Conservation (phyloP, 2,113 vertebrate species). For the Blennius ocellaris region DNA sequence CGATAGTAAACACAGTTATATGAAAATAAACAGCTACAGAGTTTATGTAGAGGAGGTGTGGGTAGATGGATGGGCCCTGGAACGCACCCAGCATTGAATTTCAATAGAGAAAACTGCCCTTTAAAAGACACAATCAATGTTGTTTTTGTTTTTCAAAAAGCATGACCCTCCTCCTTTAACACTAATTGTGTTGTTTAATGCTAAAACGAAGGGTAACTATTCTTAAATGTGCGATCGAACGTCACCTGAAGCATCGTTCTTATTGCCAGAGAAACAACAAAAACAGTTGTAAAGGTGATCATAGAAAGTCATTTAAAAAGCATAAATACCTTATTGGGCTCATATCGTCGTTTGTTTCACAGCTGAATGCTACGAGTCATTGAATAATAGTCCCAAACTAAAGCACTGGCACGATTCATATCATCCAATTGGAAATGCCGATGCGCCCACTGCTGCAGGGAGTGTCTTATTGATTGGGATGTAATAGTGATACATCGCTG, state of each 20-base stretch:
- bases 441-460: background rate
- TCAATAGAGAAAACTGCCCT: no score
- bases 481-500: slow-evolving; percentile 1
- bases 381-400: background rate
- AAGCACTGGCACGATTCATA: background rate
- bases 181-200: no score
- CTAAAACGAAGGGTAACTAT: no score
- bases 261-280: background rate
- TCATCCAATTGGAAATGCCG: background rate
- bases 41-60: no score
- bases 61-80: no score
- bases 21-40: no score
- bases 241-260: background rate
- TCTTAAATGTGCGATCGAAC: background rate
- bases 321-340: background rate
- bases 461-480: background rate
- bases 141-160: no score
- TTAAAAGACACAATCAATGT: no score
- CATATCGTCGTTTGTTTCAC: background rate
- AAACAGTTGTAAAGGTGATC: background rate
- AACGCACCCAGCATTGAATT: no score
- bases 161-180: no score
- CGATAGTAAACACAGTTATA: no score
- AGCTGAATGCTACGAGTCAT: background rate
- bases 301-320: background rate